Evolutionary conservation across 2,113 vertebrate genomes (phyloP), one percentile per base, ranked within the genome.

Genomic region (Rousettus leschenaultii): DNA sequence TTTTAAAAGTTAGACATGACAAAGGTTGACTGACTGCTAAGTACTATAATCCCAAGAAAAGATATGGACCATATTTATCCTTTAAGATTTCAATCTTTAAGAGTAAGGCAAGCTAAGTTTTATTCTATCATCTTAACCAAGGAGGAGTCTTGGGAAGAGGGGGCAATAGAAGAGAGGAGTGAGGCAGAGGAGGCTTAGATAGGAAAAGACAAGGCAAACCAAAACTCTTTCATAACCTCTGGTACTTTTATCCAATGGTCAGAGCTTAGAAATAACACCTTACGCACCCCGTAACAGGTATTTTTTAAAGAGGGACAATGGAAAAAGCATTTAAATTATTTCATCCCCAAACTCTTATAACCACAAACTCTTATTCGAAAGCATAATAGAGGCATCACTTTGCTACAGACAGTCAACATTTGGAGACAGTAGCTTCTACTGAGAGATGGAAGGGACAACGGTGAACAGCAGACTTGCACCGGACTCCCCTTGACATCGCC

Each of bases 21-120:
- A 98, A 98, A 98, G 96, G 97, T 82, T 98, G 98, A 98, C 98
- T 98, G 98, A 97, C 89, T 98, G 98, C 98, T 98, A 97, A 97
- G 97, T 95, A 97, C 59, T 53, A 43, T 65, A 96, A 91, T 91
- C 57, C 43, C 92, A 43, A 63, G 30, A 97, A 87, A 87, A 73
- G 26, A 33, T 48, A 80, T 15, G 82, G 87, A 83, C 26, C 38
- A 33, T 89, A 80, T 35, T 75, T 93, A 28, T 24, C 35, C 93
- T 83, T 83, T 15, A 7, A 15, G 30, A 78, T 33, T 53, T 94
- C 28, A 53, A 84, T 85, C 82, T 94, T 95, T 85, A 86, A 94
- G 19, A 93, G 11, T 74, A 89, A 94, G 43, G 35, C 48, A 92
- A 96, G 24, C 40, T 26, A 80, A 51, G 8, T 91, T 95, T 97